A percentile compares a stretch with the other conserved stretches of the same genome.
Evolutionary conservation across 2,797 vertebrate species (phyloP).

Genomic region (Telmatherina bonti): DNA sequence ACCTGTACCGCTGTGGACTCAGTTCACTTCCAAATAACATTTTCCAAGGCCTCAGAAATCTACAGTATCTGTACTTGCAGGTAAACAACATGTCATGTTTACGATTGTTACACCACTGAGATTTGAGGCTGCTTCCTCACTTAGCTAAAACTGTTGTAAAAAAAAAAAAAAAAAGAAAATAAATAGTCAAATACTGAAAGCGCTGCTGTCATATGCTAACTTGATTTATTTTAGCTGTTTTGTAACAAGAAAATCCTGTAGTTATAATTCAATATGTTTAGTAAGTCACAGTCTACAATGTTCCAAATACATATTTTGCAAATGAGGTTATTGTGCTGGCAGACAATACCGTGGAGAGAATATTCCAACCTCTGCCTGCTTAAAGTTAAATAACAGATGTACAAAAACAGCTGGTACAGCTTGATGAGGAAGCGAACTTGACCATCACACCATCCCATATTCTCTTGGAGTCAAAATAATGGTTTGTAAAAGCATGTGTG

Average conservation of each 20-base stretch:
- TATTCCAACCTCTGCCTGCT: neutral
- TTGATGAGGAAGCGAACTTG: neutral
- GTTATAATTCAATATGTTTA: neutral
- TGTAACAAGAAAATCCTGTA: neutral
- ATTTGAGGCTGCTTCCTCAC: neutral
- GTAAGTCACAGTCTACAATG: neutral
- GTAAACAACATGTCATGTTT: conserved; percentile 52
- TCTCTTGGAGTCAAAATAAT: neutral
- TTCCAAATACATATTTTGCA: conserved; percentile 1
- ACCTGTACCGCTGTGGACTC: conserved; percentile 96
- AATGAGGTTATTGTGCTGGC: neutral
- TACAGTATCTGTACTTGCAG: conserved; percentile 99
- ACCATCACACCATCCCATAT: neutral
- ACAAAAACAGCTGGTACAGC: neutral
- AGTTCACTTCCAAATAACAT: conserved; percentile 91
- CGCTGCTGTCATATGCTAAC: too few species aligned
- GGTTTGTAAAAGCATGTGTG: neutral
- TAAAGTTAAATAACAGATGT: neutral
- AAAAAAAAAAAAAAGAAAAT: too few species aligned
- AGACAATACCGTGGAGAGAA: neutral
- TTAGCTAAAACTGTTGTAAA: neutral
- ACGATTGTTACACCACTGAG: neutral
- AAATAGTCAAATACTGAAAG: too few species aligned
- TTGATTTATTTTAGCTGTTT: neutral
- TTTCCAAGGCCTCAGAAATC: conserved; percentile 93